Conservation (phyloP, 2,113 vertebrate genomes). For the Polyodon spathula region DNA sequence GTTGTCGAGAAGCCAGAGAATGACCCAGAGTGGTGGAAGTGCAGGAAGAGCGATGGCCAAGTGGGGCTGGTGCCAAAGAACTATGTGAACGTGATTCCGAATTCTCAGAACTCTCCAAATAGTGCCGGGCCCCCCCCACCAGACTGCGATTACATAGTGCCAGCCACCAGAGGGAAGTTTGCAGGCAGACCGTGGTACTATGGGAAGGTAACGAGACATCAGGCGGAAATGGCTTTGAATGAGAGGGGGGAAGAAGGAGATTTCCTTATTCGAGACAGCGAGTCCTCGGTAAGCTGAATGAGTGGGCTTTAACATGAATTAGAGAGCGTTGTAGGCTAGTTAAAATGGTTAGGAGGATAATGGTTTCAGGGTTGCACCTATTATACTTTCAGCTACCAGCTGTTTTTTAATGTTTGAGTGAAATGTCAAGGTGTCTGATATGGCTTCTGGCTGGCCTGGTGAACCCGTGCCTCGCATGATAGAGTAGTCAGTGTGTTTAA, state of each 20-base stretch:
- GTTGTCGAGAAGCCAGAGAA: slow-evolving; percentile 86
- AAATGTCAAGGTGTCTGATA: too few relatives aligned
- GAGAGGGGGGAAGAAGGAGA: slow-evolving; percentile 76
- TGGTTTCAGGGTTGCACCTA: too few relatives aligned
- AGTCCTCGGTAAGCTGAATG: slow-evolving; percentile 77
- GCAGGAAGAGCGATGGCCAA: slow-evolving; percentile 75
- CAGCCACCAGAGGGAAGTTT: slow-evolving; percentile 68
- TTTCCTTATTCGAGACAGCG: slow-evolving; percentile 84
- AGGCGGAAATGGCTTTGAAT: slow-evolving; percentile 82
- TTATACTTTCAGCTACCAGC: too few relatives aligned
- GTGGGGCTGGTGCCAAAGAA: slow-evolving; percentile 83
- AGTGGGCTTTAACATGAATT: background rate
- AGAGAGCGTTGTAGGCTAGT: too few relatives aligned
- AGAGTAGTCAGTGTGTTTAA: too few relatives aligned
- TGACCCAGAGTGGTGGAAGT: slow-evolving; percentile 88
- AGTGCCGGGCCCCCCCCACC: slow-evolving; percentile 67
- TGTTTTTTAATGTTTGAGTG: too few relatives aligned
- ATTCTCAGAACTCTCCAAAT: slow-evolving; percentile 51
- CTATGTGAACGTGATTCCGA: slow-evolving; percentile 76
- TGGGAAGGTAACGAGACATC: slow-evolving; percentile 79
- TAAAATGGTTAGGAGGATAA: too few relatives aligned
- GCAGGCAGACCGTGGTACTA: slow-evolving; percentile 87
- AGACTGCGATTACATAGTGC: slow-evolving; percentile 80
- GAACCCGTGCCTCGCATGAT: too few relatives aligned
- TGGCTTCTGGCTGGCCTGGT: too few relatives aligned